Percentiles rank a stretch among this genome's conserved stretches.
Conservation (phyloP, 2,888 invertebrate genomes). For the Lepetodrilus schrolli region DNA sequence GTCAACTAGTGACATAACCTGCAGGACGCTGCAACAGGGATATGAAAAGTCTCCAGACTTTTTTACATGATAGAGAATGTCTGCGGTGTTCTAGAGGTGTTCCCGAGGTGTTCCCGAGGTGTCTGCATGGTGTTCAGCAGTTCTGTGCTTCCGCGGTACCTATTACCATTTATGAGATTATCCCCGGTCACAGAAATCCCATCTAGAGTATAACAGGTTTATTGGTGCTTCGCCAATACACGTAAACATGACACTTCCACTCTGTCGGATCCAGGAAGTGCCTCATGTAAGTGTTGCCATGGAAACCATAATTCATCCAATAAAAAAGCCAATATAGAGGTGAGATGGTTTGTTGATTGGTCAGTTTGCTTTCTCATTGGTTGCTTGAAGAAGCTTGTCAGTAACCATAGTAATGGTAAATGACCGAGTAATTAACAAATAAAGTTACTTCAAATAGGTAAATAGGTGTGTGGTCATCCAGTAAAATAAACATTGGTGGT, state of each 20-base stretch:
- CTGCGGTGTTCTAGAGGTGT: too few species aligned
- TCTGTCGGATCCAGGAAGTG: not conserved
- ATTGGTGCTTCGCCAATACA: not conserved
- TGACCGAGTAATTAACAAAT: conserved; percentile 7
- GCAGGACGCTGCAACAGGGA: too few species aligned
- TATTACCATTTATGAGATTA: too few species aligned
- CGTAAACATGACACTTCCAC: not conserved
- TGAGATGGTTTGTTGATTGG: conserved; percentile 18
- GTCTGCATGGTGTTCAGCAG: too few species aligned
- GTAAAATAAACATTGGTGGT: not conserved
- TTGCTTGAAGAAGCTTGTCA: not conserved
- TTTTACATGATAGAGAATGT: too few species aligned
- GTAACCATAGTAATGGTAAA: conserved; percentile 3
- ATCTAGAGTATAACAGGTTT: not conserved
- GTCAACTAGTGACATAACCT: too few species aligned
- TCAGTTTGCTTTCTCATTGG: not conserved
- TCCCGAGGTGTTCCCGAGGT: too few species aligned
- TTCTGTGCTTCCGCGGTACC: too few species aligned
- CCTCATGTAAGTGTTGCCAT: conserved; percentile 7
- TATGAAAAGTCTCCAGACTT: too few species aligned
- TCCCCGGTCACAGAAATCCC: too few species aligned
- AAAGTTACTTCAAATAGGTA: too few species aligned
- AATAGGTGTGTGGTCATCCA: not conserved
- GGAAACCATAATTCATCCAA: conserved; percentile 22
- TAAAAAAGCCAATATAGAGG: conserved; percentile 13